Conservation (phyloP, 2,113 vertebrate genomes). For the Podarcis cretensis region DNA sequence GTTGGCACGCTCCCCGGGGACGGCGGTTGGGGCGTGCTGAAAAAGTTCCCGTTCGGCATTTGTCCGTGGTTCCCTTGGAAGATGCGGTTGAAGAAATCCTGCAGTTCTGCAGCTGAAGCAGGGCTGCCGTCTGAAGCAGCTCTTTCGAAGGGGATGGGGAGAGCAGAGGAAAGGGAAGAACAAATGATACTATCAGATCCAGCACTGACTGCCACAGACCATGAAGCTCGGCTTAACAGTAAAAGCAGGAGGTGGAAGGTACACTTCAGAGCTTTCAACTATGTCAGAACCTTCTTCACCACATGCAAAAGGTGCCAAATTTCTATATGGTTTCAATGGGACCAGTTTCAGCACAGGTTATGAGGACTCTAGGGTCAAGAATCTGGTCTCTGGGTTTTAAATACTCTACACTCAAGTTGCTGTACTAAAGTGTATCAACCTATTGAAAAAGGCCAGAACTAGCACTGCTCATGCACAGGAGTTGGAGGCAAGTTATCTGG, state of each 20-base stretch:
- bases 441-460: not conserved
- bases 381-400: not conserved
- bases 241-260: not conserved
- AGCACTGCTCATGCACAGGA: not conserved
- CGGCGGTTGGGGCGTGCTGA: constrained; percentile 76
- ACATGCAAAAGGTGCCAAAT: not conserved
- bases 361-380: not conserved
- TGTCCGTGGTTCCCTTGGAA: constrained; percentile 85
- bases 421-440: not conserved
- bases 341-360: too few species aligned
- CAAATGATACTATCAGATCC: not conserved
- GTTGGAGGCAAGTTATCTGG: not conserved
- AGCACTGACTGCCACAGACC: not conserved
- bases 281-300: not conserved
- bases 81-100: constrained; percentile 89
- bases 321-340: not conserved
- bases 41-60: constrained; percentile 84
- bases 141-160: constrained; percentile 62
- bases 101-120: constrained; percentile 83
- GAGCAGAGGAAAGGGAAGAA: not conserved
- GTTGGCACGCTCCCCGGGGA: constrained; percentile 55
- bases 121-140: constrained; percentile 75
- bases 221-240: not conserved
- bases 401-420: not conserved
- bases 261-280: not conserved